Base-by-base conservation (phyloP, 2,888 invertebrate species). In the Opisthograptis luteolata region DNA sequence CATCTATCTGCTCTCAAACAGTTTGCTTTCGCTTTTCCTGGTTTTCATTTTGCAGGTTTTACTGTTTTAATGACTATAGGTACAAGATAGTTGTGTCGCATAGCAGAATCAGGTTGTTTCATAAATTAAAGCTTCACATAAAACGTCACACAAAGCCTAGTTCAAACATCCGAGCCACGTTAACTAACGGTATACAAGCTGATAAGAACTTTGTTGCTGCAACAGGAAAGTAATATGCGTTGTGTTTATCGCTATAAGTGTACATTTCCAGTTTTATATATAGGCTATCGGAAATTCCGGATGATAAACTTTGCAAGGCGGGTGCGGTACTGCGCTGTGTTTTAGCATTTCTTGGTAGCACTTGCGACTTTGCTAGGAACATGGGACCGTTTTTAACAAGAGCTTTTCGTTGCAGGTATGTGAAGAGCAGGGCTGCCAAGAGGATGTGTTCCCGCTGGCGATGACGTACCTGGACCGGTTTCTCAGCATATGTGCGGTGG, bases 381-480 rank as follows among this genome's bases (percentile, higher is more conserved):
- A 49, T 35, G 34, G 12, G 43, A 30, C 35, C 37, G 27, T 60
- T 55, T 54, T 41, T 60, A 58, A 65, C 44, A 24, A 24, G 17
- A 49, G 13, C 34, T 20, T 53, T 62, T 60, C 45, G 62, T 91
- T 86, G 34, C 92, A 98, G 98, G 97, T 99, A 66, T 98, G 98
- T 89, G 97, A 97, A 79, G 98, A 97, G 79, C 96, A 97, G 79
- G 94, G 94, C 70, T 96, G 97, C 79, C 97, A 98, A 86, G 96
- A 97, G 78, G 97, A 97, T 81, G 98, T 99, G 61, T 98, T 98
- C 81, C 95, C 96, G 32, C 91, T 99, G 76, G 96, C 99, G 44
- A 95, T 98, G 84, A 96, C 96, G 80, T 97, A 96, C 88, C 91
- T 99, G 92, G 98, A 99, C 91, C 94, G 98, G 79, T 98, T 98